phyloP scores from a whole-genome alignment of 2,797 vertebrate genomes.

The Tarsius wallacei region DNA sequence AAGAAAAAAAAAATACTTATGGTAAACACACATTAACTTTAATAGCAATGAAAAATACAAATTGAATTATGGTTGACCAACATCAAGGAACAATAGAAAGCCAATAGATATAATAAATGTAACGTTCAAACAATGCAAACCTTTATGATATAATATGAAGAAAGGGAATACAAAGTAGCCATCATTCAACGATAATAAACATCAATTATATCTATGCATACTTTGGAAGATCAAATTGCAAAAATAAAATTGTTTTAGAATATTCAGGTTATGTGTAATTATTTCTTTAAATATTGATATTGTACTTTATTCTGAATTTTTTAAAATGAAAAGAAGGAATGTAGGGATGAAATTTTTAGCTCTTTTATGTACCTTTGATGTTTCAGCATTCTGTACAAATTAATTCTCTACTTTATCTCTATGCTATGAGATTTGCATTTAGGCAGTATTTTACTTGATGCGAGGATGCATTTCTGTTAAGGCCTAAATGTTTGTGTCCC shows the following conservation, averaged over 20 bases:
- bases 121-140: neutral
- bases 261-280: neutral
- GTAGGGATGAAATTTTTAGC: neutral
- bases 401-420: neutral
- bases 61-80: conserved; percentile 7
- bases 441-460: neutral
- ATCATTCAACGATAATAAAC: neutral
- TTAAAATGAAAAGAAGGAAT: neutral
- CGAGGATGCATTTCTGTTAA: neutral
- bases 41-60: neutral
- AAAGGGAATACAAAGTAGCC: conserved; percentile 1
- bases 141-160: neutral
- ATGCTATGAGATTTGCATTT: neutral
- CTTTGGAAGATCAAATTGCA: neutral
- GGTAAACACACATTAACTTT: conserved; percentile 24
- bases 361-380: neutral
- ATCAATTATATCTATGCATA: neutral
- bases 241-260: conserved; percentile 9
- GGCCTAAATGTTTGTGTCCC: neutral
- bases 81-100: neutral
- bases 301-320: neutral
- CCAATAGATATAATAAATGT: neutral
- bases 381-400: neutral
- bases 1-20: conserved; percentile 55
- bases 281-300: conserved; percentile 27